Base-by-base conservation (phyloP, 2,888 invertebrate genomes). In the Rhagonycha lutea region DNA sequence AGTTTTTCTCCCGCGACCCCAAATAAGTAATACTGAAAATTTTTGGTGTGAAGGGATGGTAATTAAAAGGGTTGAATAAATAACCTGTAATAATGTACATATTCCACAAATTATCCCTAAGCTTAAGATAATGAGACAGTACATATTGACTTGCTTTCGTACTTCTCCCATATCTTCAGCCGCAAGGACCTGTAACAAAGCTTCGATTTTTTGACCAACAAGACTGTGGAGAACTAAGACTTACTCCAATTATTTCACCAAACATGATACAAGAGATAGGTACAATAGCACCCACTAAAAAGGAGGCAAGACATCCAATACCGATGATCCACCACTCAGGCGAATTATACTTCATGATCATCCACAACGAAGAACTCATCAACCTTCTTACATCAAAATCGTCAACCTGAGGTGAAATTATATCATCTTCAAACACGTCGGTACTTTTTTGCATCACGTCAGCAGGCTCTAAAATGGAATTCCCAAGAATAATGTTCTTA, bases 1-100 rank as follows among this genome's bases (percentile, higher is more conserved):
- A 96, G 88, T 77, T 90, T 88, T 86, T 96, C 96, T 61, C 96
- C 96, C 24, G 96, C 94, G 32, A 94, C 88, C 0, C 91, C 93
- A 86, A 95, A 96, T 84, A 14, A 14, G 28, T 75, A 75, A 2
- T 60, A 68, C 70, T 74, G 14, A 3, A 69, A 69, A 24, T 11
- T n/a, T 61, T 14, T 26, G 1, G 2, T 18, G 10, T 18, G 4
- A 4, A 14, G 8, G n/a, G 9, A 47, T 18, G 10, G 0, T 26
- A 70, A 9, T 24, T n/a, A 14, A 93, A 18, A 2, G 18, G 2
- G 18, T 18, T 18, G 1, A 18, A 18, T n/a, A 18, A 18, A 1
- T 18, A 2, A 18, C 93, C 89, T 92, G 92, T 4, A 92, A 82
- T 82, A 94, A 94, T 74, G 92, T 92, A 0, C 47, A 92, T 90